phyloP scores from a whole-genome alignment of 1,140 invertebrate genomes.

The Sinella curviseta region DNA sequence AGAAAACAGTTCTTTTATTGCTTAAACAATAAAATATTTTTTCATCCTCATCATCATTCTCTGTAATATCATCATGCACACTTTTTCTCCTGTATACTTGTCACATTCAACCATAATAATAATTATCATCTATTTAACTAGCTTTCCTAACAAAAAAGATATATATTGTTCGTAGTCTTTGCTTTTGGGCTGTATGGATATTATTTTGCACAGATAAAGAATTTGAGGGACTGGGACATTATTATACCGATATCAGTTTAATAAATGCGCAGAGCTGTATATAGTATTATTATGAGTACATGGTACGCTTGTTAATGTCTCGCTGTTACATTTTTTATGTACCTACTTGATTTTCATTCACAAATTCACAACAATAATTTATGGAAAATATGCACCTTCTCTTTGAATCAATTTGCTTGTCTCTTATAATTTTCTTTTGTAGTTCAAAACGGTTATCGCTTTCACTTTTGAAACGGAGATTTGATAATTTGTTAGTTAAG shows the following conservation, averaged over 20 bases:
- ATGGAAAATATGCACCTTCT: not conserved
- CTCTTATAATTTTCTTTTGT: too few relatives aligned
- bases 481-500: not conserved
- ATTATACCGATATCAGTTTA: not conserved
- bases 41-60: not conserved
- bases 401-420: too few relatives aligned
- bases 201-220: not conserved
- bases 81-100: too few relatives aligned
- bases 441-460: not conserved
- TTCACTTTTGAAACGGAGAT: not conserved
- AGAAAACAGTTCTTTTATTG: not conserved
- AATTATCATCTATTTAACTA: too few relatives aligned
- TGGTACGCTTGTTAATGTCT: too few relatives aligned
- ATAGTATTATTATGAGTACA: not conserved
- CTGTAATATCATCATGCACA: too few relatives aligned
- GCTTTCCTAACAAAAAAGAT: not conserved
- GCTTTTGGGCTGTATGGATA: too few relatives aligned
- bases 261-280: constrained; percentile 17
- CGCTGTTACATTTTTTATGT: too few relatives aligned
- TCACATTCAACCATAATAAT: not conserved
- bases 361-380: too few relatives aligned
- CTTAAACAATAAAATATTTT: not conserved
- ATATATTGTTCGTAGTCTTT: not conserved
- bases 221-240: not conserved
- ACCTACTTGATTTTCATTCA: too few relatives aligned